Evolutionary conservation across 2,797 vertebrate species (phyloP).

Genomic region (Synaphobranchus kaupii): DNA sequence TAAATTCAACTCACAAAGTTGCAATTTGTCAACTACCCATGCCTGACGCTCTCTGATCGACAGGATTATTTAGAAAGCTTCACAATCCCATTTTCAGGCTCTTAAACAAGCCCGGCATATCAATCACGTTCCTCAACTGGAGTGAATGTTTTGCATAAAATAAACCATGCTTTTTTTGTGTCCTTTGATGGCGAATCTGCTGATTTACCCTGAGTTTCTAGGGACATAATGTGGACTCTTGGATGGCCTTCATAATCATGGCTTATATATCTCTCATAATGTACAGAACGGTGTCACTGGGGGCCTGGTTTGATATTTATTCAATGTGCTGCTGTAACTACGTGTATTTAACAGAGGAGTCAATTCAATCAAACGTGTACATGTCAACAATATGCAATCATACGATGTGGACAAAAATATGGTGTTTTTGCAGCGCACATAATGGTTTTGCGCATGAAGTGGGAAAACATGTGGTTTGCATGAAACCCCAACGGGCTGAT

Average conservation of each 20-base stretch:
- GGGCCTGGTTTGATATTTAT: background rate
- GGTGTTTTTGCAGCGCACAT: conserved; percentile 1
- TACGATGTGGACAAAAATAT: conserved; percentile 18
- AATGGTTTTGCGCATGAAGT: background rate
- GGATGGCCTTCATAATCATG: background rate
- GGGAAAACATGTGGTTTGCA: conserved; percentile 85
- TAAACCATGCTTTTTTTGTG: background rate
- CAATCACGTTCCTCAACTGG: background rate
- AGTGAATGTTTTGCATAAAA: background rate
- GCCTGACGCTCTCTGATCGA: background rate
- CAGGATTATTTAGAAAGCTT: background rate
- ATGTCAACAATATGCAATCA: background rate
- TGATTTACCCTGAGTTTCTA: background rate
- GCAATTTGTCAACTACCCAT: background rate
- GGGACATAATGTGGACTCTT: background rate
- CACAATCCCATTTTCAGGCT: background rate
- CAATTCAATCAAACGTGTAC: background rate
- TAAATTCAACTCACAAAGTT: background rate
- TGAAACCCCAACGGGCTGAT: conserved; percentile 82
- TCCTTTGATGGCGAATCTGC: background rate
- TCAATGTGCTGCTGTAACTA: background rate
- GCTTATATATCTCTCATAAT: background rate
- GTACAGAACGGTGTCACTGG: background rate
- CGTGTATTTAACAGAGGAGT: background rate
- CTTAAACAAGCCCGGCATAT: background rate